Evolutionary conservation across 1,140 invertebrate genomes (phyloP).

Genomic region (Watersipora subatra): DNA sequence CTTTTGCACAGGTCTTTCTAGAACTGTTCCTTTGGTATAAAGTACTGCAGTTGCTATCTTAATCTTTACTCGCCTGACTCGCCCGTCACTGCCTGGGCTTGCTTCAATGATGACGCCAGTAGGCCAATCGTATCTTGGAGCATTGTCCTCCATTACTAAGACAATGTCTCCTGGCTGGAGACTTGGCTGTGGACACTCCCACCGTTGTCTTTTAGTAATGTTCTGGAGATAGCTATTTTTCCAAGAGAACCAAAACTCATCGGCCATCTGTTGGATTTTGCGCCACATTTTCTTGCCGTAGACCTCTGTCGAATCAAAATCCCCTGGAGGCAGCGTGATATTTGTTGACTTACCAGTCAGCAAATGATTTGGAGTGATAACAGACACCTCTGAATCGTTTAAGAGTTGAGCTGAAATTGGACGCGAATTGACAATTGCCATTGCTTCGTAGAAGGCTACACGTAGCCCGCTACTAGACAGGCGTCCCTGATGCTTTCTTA

Average conservation of each 20-base stretch:
- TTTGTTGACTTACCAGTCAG: not conserved
- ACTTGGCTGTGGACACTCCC: constrained; percentile 10
- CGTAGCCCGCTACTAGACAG: not conserved
- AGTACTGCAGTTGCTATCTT: not conserved
- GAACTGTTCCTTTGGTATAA: not conserved
- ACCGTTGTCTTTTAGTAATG: constrained; percentile 14
- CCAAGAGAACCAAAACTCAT: constrained; percentile 17
- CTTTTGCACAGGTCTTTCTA: constrained; percentile 2
- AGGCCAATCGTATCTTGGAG: constrained; percentile 14
- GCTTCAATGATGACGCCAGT: not conserved
- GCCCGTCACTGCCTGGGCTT: not conserved
- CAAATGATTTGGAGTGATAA: not conserved
- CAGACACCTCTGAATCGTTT: not conserved
- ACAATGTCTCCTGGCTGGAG: constrained; percentile 15
- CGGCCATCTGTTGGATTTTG: constrained; percentile 17
- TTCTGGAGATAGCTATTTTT: constrained; percentile 11
- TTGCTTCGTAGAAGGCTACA: constrained; percentile 3
- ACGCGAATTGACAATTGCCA: constrained; percentile 7
- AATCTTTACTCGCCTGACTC: not conserved
- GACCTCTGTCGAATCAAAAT: constrained; percentile 8
- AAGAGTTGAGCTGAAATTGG: not conserved
- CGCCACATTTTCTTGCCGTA: constrained; percentile 14
- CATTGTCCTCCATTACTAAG: constrained; percentile 12
- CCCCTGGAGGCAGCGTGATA: not conserved
- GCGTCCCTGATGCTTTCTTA: not conserved